Conservation (phyloP, 2,888 invertebrate genomes). For the Plemyria rubiginata region DNA sequence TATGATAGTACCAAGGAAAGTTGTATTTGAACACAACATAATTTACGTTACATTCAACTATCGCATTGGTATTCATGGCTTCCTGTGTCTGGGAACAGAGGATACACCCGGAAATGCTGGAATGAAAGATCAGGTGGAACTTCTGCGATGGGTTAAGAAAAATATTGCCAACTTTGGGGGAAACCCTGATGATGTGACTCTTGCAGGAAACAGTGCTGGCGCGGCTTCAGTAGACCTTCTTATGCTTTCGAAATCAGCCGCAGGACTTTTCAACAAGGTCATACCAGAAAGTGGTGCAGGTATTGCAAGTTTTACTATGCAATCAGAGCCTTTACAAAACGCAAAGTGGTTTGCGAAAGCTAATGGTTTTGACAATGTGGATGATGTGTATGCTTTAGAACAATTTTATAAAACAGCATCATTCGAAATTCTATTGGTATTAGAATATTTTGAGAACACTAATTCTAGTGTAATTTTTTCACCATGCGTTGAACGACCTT, state of each 20-base stretch:
- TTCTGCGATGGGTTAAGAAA: slow-evolving; percentile 53
- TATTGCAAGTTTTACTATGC: slow-evolving; percentile 45
- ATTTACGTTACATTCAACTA: slow-evolving; percentile 52
- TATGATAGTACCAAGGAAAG: slow-evolving; percentile 26
- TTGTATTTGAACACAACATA: slow-evolving; percentile 44
- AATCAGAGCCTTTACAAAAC: slow-evolving; percentile 53
- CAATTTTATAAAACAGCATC: slow-evolving; percentile 54
- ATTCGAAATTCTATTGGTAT: slow-evolving; percentile 42
- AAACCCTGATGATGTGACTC: slow-evolving; percentile 56
- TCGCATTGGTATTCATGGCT: slow-evolving; percentile 49
- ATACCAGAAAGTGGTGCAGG: slow-evolving; percentile 56
- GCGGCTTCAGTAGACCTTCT: slow-evolving; percentile 50
- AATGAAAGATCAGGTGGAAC: slow-evolving; percentile 57
- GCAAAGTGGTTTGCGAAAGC: slow-evolving; percentile 50
- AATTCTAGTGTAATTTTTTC: slow-evolving; percentile 46
- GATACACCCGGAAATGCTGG: slow-evolving; percentile 57
- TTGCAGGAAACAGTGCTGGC: slow-evolving; percentile 54
- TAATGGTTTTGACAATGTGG: slow-evolving; percentile 46
- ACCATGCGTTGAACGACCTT: slow-evolving; percentile 47
- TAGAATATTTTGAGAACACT: slow-evolving; percentile 10
- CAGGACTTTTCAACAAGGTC: slow-evolving; percentile 54
- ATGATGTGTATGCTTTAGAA: slow-evolving; percentile 54
- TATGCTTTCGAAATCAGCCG: slow-evolving; percentile 48
- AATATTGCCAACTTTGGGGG: slow-evolving; percentile 58
- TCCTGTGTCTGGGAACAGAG: slow-evolving; percentile 52